Percentiles rank a stretch among this genome's conserved stretches.
Evolutionary conservation across 1,140 invertebrate genomes (phyloP).

Genomic region (Drosophila elegans): DNA sequence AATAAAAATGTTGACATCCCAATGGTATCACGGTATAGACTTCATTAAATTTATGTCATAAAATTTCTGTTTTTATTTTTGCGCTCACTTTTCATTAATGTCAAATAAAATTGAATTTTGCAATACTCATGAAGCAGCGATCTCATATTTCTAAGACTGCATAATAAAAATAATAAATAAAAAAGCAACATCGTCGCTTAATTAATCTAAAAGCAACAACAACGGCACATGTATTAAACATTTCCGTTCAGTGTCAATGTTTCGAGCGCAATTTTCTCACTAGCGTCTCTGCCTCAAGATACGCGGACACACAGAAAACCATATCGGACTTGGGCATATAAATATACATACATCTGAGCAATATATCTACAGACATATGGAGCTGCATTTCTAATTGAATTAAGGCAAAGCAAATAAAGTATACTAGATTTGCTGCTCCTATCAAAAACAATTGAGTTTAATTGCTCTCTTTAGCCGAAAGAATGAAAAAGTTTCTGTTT

Average conservation of each 20-base stretch:
- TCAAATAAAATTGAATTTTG: conserved; percentile 64
- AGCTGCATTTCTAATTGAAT: conserved; percentile 81
- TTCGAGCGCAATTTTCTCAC: conserved; percentile 79
- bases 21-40: conserved; percentile 49
- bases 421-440: conserved; percentile 76
- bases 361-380: conserved; percentile 43
- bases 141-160: conserved; percentile 63
- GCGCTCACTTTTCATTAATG: conserved; percentile 55
- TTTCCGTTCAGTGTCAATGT: conserved; percentile 85
- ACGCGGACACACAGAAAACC: conserved; percentile 49
- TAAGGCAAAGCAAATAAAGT: conserved; percentile 79
- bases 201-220: conserved; percentile 71
- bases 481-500: conserved; percentile 12
- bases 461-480: conserved; percentile 63
- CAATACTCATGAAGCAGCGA: conserved; percentile 12
- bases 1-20: conserved; percentile 51
- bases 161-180: conserved; percentile 46
- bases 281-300: conserved; percentile 51
- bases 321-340: conserved; percentile 42
- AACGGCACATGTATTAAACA: conserved; percentile 83
- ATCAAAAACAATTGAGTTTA: conserved; percentile 84
- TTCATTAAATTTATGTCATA: conserved; percentile 41
- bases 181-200: conserved; percentile 53
- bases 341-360: conserved; percentile 3
- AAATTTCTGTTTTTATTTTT: conserved; percentile 38